Conservation (phyloP, 2,888 invertebrate species). For the Ormyrus nitidulus region DNA sequence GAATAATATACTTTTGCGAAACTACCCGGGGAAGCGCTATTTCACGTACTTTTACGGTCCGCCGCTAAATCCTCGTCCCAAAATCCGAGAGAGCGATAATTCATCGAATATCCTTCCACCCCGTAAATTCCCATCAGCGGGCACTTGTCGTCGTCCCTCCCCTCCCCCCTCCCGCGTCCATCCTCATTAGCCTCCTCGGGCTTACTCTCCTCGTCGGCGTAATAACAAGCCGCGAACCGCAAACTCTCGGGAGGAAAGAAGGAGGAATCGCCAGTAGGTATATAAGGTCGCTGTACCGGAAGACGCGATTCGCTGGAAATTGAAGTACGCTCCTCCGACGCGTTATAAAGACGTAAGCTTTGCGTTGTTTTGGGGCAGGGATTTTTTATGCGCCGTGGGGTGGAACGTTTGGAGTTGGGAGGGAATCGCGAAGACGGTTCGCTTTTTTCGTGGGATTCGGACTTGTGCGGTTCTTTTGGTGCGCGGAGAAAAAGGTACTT, state of each 20-base stretch:
- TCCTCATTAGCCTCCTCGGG: constrained; percentile 42
- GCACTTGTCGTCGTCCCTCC: constrained; percentile 42
- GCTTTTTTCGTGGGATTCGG: no score
- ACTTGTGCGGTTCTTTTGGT: no score
- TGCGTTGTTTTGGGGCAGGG: no score
- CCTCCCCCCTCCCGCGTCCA: constrained; percentile 12
- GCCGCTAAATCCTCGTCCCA: no score
- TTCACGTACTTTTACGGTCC: no score
- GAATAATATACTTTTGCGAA: no score
- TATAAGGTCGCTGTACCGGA: constrained; percentile 69
- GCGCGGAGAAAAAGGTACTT: no score
- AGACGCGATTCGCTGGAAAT: constrained; percentile 70
- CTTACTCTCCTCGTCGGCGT: background rate
- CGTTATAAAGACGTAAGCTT: no score
- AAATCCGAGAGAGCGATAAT: constrained; percentile 18
- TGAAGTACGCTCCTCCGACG: constrained; percentile 63
- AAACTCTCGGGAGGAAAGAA: constrained; percentile 9
- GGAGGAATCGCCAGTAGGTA: background rate
- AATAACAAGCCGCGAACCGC: constrained; percentile 23
- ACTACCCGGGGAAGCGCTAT: no score
- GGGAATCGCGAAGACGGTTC: no score
- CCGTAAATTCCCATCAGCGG: constrained; percentile 42
- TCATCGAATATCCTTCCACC: constrained; percentile 15
- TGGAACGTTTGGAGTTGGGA: no score
- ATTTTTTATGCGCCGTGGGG: no score